Conservation (phyloP, 2,888 invertebrate species). For the Lydus trimaculatus region DNA sequence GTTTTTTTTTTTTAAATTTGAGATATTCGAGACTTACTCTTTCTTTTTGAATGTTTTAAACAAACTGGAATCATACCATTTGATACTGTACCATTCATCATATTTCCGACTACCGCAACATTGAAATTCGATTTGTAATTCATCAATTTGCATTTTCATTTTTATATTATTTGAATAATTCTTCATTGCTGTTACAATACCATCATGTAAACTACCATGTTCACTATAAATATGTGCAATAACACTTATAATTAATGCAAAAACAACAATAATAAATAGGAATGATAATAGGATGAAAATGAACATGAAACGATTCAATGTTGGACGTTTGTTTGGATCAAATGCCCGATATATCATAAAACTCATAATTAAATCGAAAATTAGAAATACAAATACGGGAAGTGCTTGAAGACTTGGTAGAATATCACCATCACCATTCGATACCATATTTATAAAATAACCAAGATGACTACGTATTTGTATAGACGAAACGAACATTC, state of each 20-base stretch:
- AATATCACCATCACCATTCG: conserved; percentile 51
- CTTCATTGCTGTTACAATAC: conserved; percentile 67
- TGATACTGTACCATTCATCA: conserved; percentile 69
- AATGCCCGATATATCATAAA: conserved; percentile 46
- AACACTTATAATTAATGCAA: conserved; percentile 44
- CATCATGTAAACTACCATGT: conserved; percentile 57
- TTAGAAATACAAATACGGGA: conserved; percentile 45
- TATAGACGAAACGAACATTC: conserved; percentile 46
- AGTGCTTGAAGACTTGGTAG: conserved; percentile 45
- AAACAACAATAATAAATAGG: conserved; percentile 36
- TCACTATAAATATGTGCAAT: conserved; percentile 48
- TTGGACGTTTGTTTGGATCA: conserved; percentile 32
- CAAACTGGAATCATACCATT: conserved; percentile 65
- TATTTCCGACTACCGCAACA: conserved; percentile 70
- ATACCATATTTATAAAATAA: conserved; percentile 55
- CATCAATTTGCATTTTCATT: conserved; percentile 66
- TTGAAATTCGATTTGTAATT: conserved; percentile 68
- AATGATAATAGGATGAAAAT: conserved; percentile 37
- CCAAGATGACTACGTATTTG: conserved; percentile 49
- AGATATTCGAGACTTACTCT: conserved; percentile 16
- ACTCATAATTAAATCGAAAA: conserved; percentile 42
- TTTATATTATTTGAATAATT: conserved; percentile 65
- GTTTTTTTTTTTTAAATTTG: no score
- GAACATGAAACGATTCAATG: conserved; percentile 46
- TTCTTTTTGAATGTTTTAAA: conserved; percentile 26